Evolutionary conservation across 2,888 invertebrate species (phyloP), one percentile per base, ranked within the genome.

Genomic region (Dione juno): DNA sequence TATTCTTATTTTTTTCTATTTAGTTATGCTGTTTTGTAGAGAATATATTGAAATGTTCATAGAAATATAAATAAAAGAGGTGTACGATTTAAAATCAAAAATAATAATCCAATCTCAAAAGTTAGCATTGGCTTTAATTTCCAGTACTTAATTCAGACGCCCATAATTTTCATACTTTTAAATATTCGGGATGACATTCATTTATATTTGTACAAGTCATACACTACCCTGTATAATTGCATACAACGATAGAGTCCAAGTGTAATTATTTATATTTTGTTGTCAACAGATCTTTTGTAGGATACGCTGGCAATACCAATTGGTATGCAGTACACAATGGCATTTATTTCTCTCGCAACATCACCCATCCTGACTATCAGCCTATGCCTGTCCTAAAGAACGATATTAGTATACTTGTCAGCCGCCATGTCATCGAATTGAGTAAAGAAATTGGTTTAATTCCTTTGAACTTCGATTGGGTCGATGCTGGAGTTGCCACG

Each of bases 271-370:
- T n/a, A n/a, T n/a, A n/a, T 28, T 28, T 6, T 28, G 5, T 28
- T 28, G 3, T 53, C 53, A 53, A 53, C 53, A 53, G 53, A 13
- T 14, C 53, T 28, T 28, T 53, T 7, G 28, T 53, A 14, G 53
- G 53, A 28, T 53, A 53, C 53, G 58, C 10, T 16, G 58, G 58
- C 40, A 40, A 1, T 13, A 1, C 87, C 81, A 79, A 78, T 37
- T 77, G 75, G 75, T 89, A 88, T 85, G 83, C 82, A 76, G 75
- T 74, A 1, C 91, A 89, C 0, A 69, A 71, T 3, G 40, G 70
- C 6, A 84, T 84, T 79, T 19, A 72, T 13, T 11, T 88, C 14
- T 54, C 77, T 0, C 81, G 87, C 57, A 84, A 85, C 81, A 82
- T 87, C 11, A 86, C 84, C 28, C 90, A 92, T 75, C 79, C 79